These are phyloP conservation scores for Chrysolina americana DNA, from an alignment of 2,888 invertebrate genomes.

Conservation along the genomic window DNA sequence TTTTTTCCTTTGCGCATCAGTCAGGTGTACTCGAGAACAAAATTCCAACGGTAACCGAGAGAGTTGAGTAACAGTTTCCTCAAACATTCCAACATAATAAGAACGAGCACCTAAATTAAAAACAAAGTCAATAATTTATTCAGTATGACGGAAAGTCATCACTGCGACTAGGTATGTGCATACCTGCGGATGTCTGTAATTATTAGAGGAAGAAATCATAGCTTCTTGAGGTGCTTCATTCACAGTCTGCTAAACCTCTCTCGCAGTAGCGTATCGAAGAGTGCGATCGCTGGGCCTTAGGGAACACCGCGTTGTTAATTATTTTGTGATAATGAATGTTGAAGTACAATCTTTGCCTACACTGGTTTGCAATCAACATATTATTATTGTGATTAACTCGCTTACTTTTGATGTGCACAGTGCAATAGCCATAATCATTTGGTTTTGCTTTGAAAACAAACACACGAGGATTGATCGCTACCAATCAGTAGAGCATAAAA, in stretches of 20 bases:
- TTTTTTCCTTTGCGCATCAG: slow-evolving; percentile 1
- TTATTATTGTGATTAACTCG: no score
- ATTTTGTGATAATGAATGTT: no score
- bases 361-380: no score
- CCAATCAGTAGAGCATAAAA: no score
- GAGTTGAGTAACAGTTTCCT: slow-evolving; percentile 19
- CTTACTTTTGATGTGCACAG: no score
- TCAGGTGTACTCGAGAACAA: slow-evolving; percentile 17
- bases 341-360: no score
- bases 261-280: slow-evolving; percentile 32
- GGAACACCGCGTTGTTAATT: slow-evolving; percentile 3
- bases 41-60: slow-evolving; percentile 1
- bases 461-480: no score
- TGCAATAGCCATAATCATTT: no score
- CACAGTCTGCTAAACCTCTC: slow-evolving; percentile 39
- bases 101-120: not conserved
- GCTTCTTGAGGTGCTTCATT: slow-evolving; percentile 33
- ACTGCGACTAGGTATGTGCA: slow-evolving; percentile 30
- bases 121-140: slow-evolving; percentile 18
- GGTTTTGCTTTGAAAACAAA: no score
- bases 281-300: slow-evolving; percentile 32
- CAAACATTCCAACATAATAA: slow-evolving; percentile 15
- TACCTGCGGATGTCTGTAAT: slow-evolving; percentile 43
- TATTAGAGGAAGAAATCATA: slow-evolving; percentile 40
- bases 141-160: slow-evolving; percentile 22